Percentiles rank a stretch among this genome's conserved stretches.
phyloP scores from a whole-genome alignment of 2,113 vertebrate species.

The Coracopsis vasa region DNA sequence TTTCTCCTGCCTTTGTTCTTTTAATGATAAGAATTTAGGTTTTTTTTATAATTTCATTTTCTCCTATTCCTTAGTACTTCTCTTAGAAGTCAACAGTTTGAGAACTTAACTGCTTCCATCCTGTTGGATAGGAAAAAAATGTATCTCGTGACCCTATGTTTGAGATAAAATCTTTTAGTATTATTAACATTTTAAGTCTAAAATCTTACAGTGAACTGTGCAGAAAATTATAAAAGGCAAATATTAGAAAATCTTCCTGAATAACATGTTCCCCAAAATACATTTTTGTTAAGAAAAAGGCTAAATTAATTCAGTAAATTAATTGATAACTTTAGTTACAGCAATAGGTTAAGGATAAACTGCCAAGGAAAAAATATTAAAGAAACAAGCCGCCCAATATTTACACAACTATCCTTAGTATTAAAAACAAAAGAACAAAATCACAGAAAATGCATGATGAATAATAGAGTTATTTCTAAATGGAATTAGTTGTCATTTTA shows the following conservation, averaged over 20 bases:
- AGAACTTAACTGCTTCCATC: background rate
- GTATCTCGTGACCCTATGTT: background rate
- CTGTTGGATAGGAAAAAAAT: background rate
- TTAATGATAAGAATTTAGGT: background rate
- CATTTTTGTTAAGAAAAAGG: background rate
- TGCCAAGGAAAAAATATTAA: background rate
- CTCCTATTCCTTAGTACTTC: background rate
- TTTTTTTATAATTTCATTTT: background rate
- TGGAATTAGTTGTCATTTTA: background rate
- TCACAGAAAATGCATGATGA: background rate
- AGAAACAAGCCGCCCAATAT: background rate
- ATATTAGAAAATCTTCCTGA: background rate
- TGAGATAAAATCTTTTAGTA: background rate
- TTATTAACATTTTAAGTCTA: background rate
- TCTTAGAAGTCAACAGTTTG: background rate
- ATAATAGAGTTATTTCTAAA: background rate
- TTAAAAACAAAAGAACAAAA: background rate
- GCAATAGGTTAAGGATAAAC: background rate
- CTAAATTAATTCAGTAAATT: background rate
- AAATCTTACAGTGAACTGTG: background rate
- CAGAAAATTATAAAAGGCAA: background rate
- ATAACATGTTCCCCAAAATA: background rate
- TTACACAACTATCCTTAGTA: background rate
- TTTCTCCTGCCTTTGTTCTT: background rate
- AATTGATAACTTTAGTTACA: background rate